Evolutionary conservation across 1,140 invertebrate species (phyloP).

Genomic region (Platorchestia sp.): DNA sequence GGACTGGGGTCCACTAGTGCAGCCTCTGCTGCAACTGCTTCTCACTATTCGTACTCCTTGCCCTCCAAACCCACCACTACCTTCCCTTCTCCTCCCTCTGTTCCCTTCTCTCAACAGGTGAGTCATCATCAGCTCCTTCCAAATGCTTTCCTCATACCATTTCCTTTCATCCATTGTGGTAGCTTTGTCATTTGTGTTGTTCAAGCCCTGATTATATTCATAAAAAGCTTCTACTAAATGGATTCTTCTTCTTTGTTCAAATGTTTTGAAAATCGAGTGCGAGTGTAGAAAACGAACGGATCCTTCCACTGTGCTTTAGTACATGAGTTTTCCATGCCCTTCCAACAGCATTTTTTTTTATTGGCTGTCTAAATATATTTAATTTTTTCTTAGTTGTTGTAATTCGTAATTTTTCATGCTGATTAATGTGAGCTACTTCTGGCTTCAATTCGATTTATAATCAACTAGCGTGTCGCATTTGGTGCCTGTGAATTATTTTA

Average conservation of each 20-base stretch:
- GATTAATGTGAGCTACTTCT: neutral
- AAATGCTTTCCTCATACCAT: neutral
- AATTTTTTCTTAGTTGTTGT: neutral
- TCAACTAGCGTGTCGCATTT: neutral
- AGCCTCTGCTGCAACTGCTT: slow-evolving; percentile 60
- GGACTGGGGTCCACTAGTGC: slow-evolving; percentile 57
- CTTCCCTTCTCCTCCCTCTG: slow-evolving; percentile 67
- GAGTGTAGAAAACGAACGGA: neutral
- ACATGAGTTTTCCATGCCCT: neutral
- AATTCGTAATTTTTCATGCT: neutral
- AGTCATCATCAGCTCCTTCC: slow-evolving; percentile 54
- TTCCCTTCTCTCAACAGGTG: slow-evolving; percentile 64
- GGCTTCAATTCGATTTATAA: neutral
- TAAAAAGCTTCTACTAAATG: neutral
- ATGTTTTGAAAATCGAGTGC: neutral
- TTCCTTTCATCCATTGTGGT: neutral
- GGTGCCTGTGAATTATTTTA: neutral
- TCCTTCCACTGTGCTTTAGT: neutral
- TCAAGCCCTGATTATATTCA: neutral
- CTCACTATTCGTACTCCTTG: slow-evolving; percentile 25
- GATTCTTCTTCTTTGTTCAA: neutral
- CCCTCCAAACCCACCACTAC: slow-evolving; percentile 59
- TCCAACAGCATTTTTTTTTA: neutral
- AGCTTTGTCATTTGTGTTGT: neutral
- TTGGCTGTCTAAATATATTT: neutral